A percentile compares a stretch with the other conserved stretches of the same genome.
Evolutionary conservation across 2,797 vertebrate species (phyloP).

Genomic region (Acomys russatus): DNA sequence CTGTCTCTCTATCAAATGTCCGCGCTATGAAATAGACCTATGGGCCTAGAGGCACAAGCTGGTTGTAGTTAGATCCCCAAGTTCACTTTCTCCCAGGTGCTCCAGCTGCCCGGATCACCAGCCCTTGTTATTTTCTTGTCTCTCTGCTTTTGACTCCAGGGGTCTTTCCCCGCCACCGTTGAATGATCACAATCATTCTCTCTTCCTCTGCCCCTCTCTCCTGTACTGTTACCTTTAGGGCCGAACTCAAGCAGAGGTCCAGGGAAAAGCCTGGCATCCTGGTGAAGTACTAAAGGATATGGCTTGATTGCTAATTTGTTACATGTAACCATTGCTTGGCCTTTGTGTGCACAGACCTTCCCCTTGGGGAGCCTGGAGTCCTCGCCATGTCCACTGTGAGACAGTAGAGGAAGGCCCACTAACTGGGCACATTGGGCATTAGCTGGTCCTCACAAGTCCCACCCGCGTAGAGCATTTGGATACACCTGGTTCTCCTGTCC

Average conservation of each 20-base stretch:
- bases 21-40: not conserved
- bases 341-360: not conserved
- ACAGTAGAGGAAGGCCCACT: not conserved
- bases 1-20: no score
- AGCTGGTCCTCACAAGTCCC: fast-evolving
- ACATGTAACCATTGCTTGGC: not conserved
- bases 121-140: not conserved
- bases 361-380: not conserved
- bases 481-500: fast-evolving
- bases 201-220: not conserved
- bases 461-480: not conserved
- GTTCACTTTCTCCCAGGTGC: not conserved
- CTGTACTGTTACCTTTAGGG: not conserved
- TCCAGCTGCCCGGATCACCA: not conserved
- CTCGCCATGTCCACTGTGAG: not conserved
- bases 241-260: not conserved
- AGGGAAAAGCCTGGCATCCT: not conserved
- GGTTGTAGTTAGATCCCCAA: not conserved
- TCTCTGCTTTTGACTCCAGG: not conserved
- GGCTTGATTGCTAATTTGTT: not conserved
- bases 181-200: not conserved
- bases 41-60: not conserved
- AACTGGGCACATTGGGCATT: fast-evolving
- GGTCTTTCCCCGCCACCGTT: not conserved
- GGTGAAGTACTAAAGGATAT: not conserved